Evolutionary conservation across 1,140 invertebrate species (phyloP).

Genomic region (Bombyx mandarina): DNA sequence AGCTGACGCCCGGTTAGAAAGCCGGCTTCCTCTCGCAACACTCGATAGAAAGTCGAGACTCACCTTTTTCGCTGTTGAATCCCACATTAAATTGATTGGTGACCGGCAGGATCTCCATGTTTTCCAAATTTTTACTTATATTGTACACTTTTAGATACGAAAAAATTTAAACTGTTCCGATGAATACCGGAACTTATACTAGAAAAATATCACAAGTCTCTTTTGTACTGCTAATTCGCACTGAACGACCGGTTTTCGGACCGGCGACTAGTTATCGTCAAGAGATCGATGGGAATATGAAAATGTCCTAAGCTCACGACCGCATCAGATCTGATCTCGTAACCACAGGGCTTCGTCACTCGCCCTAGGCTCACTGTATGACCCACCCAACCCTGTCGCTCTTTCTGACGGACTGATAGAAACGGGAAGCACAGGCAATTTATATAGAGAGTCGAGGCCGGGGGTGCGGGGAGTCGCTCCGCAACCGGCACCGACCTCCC

Average conservation of each 20-base stretch:
- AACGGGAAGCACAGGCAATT: conserved; percentile 25
- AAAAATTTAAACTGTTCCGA: conserved; percentile 50
- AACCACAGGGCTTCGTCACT: conserved; percentile 62
- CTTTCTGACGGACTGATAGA: conserved; percentile 60
- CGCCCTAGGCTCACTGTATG: conserved; percentile 49
- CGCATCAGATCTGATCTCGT: conserved; percentile 68
- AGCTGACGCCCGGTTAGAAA: conserved; percentile 55
- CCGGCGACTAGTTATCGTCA: conserved; percentile 55
- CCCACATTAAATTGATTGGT: conserved; percentile 69
- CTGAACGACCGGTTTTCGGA: conserved; percentile 42
- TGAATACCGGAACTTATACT: conserved; percentile 50
- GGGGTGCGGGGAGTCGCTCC: conserved; percentile 40
- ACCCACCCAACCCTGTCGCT: conserved; percentile 63
- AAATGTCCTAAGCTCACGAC: conserved; percentile 52
- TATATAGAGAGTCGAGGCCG: conserved; percentile 50
- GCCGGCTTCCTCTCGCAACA: conserved; percentile 29
- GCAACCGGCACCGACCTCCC: conserved; percentile 49
- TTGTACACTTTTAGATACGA: conserved; percentile 66
- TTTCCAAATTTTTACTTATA: conserved; percentile 71
- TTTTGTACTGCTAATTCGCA: conserved; percentile 69
- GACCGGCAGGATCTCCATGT: conserved; percentile 71
- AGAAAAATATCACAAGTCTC: conserved; percentile 72
- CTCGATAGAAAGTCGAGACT: conserved; percentile 59
- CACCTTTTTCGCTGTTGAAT: conserved; percentile 71
- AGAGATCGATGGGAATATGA: conserved; percentile 58